Conservation (phyloP, 2,113 vertebrate species). For the Dolichallabes microphthalmus region DNA sequence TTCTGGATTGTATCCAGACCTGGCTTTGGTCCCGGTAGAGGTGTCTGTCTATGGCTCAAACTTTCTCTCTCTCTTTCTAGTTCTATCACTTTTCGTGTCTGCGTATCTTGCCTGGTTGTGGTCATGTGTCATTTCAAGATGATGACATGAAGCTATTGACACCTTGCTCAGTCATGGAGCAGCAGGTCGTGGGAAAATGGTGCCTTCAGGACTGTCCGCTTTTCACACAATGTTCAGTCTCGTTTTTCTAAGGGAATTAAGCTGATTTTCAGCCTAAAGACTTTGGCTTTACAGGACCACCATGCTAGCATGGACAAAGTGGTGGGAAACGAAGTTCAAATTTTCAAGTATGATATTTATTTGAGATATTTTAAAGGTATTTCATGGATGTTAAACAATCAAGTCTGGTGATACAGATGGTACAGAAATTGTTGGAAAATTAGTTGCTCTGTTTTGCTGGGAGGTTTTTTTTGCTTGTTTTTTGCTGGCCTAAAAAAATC, state of each 20-base stretch:
- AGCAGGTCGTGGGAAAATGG: slow-evolving; percentile 49
- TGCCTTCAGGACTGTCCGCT: slow-evolving; percentile 40
- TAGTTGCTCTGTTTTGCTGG: background rate
- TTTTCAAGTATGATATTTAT: background rate
- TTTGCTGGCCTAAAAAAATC: background rate
- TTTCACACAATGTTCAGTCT: slow-evolving; percentile 29
- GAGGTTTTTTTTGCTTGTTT: background rate
- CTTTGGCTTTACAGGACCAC: background rate
- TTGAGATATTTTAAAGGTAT: background rate
- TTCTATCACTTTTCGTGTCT: slow-evolving; percentile 25
- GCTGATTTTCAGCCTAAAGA: background rate
- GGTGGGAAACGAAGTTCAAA: background rate
- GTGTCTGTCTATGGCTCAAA: slow-evolving; percentile 21
- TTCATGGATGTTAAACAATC: background rate
- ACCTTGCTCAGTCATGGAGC: slow-evolving; percentile 42
- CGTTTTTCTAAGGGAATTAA: slow-evolving; percentile 8
- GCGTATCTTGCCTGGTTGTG: slow-evolving; percentile 28
- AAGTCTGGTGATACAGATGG: background rate
- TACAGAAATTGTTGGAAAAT: background rate
- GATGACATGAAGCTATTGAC: slow-evolving; percentile 54
- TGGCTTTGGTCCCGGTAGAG: slow-evolving; percentile 38
- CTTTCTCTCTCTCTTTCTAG: background rate
- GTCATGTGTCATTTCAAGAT: slow-evolving; percentile 35
- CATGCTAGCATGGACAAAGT: background rate
- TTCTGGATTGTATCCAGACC: slow-evolving; percentile 46